Evolutionary conservation across 2,888 invertebrate genomes (phyloP).

Genomic region (Crepidodera aurea): DNA sequence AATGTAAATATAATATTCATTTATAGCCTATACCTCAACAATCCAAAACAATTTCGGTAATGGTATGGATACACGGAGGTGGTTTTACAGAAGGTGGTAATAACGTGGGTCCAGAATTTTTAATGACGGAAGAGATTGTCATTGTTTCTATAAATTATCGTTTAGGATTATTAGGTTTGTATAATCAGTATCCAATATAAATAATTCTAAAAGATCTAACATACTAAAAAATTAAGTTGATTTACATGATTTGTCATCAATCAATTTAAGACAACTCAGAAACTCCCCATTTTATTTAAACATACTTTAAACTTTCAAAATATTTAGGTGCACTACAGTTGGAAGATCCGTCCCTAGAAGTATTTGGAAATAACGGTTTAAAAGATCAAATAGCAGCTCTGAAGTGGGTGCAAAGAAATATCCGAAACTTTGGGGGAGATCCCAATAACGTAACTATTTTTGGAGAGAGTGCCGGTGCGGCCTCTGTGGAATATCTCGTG

Average conservation of each 20-base stretch:
- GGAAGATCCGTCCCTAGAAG: conserved; percentile 22
- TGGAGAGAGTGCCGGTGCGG: conserved; percentile 39
- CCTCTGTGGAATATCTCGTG: conserved; percentile 32
- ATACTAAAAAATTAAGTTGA: too few relatives aligned
- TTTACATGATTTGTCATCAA: too few relatives aligned
- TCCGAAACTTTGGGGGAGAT: conserved; percentile 51
- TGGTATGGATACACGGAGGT: conserved; percentile 46
- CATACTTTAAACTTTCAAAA: too few relatives aligned
- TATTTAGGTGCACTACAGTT: conserved; percentile 30
- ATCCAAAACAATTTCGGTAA: conserved; percentile 43
- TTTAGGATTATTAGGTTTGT: conserved; percentile 66
- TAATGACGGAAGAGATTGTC: conserved; percentile 72
- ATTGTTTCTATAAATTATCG: conserved; percentile 75
- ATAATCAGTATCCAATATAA: neutral
- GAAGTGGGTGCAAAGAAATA: conserved; percentile 64
- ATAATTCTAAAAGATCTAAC: too few relatives aligned
- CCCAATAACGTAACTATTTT: conserved; percentile 55
- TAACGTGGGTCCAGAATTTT: conserved; percentile 42
- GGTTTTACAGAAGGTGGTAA: conserved; percentile 48
- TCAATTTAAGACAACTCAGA: too few relatives aligned
- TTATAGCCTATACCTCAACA: too few relatives aligned
- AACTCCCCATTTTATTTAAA: too few relatives aligned
- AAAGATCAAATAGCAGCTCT: conserved; percentile 64
- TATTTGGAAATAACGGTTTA: conserved; percentile 65
- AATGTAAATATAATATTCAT: too few relatives aligned